Evolutionary conservation across 1,140 invertebrate species (phyloP), one percentile per base, ranked within the genome.

Genomic region (Trypoxylus dichotomus): DNA sequence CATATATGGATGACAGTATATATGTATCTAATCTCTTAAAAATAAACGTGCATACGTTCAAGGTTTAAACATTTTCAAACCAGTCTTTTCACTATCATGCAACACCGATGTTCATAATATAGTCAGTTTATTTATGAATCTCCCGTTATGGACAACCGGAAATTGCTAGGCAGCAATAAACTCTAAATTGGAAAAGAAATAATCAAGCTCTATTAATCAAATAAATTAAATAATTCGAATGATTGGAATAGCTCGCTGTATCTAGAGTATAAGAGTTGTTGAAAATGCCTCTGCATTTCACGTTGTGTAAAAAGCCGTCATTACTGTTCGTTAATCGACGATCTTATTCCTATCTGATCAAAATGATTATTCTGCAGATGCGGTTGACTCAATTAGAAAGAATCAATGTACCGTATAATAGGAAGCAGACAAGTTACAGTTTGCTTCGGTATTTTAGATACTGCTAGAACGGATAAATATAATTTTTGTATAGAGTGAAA

Each of bases 371-470:
- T 68, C 21, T 21, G 11, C 60, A 29, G 60, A 68, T 68, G 24
- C 21, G 60, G n/a, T 68, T 24, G 60, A 68, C n/a, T 1, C n/a
- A 68, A 68, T 68, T 24, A 68, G n/a, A 15, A 68, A 68, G 60
- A 68, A 21, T 5, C 21, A 68, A 24, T 68, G 60, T 19, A 68
- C 24, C 60, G 60, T 68, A 21, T 68, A 68, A 68, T 68, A n/a
- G 15, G 15, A 54, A 54, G 13, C 19, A 54, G 47, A 19, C 15
- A 54, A 54, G 47, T n/a, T 19, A 7, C 2, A 32, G 32, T 32
- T 32, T 7, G 32, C 32, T 32, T 32, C 32, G 32, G 7, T 32
- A 32, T 7, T 32, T 32, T 32, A 32, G 32, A 2, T 32, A 3
- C 2, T 32, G 32, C 7, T 32, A 32, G 2, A 32, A 32, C 32